Conservation (phyloP, 2,113 vertebrate genomes). For the Corythaeola cristata region DNA sequence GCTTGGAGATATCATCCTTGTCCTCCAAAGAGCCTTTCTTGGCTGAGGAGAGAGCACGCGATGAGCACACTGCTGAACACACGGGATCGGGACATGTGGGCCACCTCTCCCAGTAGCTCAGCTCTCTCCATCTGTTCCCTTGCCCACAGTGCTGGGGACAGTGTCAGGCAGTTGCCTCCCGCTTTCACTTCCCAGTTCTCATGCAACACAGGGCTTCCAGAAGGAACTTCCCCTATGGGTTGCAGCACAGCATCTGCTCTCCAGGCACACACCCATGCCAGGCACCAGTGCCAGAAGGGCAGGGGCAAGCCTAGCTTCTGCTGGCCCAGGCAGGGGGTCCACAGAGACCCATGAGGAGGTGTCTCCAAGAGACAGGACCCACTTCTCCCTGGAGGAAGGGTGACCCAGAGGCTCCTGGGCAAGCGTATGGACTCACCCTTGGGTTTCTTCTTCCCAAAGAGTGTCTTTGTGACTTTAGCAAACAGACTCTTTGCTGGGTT, state of each 20-base stretch:
- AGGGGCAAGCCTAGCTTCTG: background rate
- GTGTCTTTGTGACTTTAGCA: constrained; percentile 93
- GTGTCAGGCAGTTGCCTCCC: background rate
- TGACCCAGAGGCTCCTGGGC: background rate
- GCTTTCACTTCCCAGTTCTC: constrained; percentile 67
- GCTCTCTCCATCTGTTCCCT: background rate
- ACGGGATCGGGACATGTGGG: background rate
- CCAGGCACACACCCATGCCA: background rate
- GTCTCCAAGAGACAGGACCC: background rate
- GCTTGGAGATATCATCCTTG: constrained; percentile 89
- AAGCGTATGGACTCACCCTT: constrained; percentile 77
- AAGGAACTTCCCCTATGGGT: background rate
- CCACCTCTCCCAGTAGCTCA: background rate
- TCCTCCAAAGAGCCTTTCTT: constrained; percentile 84
- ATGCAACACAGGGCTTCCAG: constrained; percentile 4
- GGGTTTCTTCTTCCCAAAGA: constrained; percentile 90
- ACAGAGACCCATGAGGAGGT: background rate
- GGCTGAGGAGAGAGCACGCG: constrained; percentile 55
- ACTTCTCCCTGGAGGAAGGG: background rate
- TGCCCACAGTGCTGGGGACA: background rate
- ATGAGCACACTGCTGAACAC: background rate
- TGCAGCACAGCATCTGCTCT: constrained; percentile 1
- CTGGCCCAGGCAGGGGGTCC: background rate
- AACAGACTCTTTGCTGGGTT: constrained; percentile 93
- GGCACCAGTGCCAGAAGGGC: background rate